These are phyloP conservation scores for Epizoanthus fatuus DNA, from an alignment of 92 coral and sea anemone genomes.

Conservation along the genomic window DNA sequence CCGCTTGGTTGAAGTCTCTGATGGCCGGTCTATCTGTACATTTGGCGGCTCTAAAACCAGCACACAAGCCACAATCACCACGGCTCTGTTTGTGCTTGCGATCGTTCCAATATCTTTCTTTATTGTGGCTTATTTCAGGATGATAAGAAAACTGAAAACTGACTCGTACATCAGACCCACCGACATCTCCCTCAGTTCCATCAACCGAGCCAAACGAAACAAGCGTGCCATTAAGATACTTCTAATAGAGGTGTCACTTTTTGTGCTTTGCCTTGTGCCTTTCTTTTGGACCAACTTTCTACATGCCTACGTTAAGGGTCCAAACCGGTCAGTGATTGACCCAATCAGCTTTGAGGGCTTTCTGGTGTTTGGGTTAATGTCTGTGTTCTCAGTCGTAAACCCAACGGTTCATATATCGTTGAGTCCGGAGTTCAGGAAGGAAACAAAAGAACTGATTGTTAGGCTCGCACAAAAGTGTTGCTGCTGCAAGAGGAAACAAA, in stretches of 20 bases:
- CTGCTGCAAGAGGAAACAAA: background rate
- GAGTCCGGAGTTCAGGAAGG: slow-evolving; percentile 15
- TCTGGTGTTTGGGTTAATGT: slow-evolving; percentile 13
- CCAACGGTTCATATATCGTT: background rate
- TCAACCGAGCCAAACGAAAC: slow-evolving; percentile 23
- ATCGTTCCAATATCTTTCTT: background rate
- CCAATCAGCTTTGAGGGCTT: slow-evolving; percentile 7
- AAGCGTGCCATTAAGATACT: slow-evolving; percentile 8
- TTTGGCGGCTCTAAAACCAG: background rate
- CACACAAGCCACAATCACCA: background rate
- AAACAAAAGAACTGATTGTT: background rate
- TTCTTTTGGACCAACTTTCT: background rate
- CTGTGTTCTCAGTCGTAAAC: slow-evolving; percentile 16
- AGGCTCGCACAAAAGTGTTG: background rate
- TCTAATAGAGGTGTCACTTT: background rate
- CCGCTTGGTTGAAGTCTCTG: background rate
- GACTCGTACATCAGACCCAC: slow-evolving; percentile 8
- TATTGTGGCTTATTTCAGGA: background rate
- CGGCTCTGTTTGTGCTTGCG: background rate
- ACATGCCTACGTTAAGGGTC: background rate
- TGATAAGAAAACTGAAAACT: slow-evolving; percentile 4
- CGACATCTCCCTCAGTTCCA: slow-evolving; percentile 5
- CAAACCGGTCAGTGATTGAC: background rate
- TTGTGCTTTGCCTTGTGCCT: slow-evolving; percentile 7
- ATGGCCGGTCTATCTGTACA: background rate